These are phyloP conservation scores for Chalcosyrphus nemorum DNA, from an alignment of 2,888 invertebrate species.

Conservation along the genomic window DNA sequence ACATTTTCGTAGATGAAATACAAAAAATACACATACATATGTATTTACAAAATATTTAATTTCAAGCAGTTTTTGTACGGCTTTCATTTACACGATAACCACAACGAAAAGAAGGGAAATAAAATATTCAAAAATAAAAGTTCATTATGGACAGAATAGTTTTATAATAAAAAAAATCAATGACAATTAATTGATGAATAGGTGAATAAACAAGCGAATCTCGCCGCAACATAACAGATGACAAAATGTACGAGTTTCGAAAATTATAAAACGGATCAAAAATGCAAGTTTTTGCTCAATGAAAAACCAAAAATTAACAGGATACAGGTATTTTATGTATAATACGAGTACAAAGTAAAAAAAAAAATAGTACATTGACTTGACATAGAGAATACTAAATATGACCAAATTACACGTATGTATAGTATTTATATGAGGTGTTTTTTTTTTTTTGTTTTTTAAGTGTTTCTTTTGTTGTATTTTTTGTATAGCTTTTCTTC, in stretches of 20 bases:
- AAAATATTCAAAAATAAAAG: slow-evolving; percentile 5
- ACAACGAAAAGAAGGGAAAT: slow-evolving; percentile 17
- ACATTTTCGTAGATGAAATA: slow-evolving; percentile 19
- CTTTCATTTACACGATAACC: slow-evolving; percentile 53
- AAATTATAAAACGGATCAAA: slow-evolving; percentile 30
- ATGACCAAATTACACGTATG: slow-evolving; percentile 70
- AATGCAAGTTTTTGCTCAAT: slow-evolving; percentile 51
- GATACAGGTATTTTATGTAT: slow-evolving; percentile 69
- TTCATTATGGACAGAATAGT: slow-evolving; percentile 3
- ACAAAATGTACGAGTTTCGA: background rate
- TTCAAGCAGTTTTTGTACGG: slow-evolving; percentile 54
- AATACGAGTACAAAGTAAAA: slow-evolving; percentile 58
- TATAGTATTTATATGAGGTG: slow-evolving; percentile 54
- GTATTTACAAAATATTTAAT: slow-evolving; percentile 25
- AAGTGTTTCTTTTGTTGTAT: slow-evolving; percentile 27
- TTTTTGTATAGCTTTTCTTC: slow-evolving; percentile 66
- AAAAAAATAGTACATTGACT: slow-evolving; percentile 66
- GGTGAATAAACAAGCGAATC: slow-evolving; percentile 30
- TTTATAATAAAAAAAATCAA: background rate
- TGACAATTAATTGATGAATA: slow-evolving; percentile 1
- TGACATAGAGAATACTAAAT: slow-evolving; percentile 67
- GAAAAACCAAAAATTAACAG: slow-evolving; percentile 36
- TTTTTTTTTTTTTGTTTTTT: slow-evolving; percentile 51
- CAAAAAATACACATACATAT: slow-evolving; percentile 5
- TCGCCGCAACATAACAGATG: slow-evolving; percentile 53